Base-by-base conservation (phyloP, 2,113 vertebrate species). In the Eurystomus gularis region DNA sequence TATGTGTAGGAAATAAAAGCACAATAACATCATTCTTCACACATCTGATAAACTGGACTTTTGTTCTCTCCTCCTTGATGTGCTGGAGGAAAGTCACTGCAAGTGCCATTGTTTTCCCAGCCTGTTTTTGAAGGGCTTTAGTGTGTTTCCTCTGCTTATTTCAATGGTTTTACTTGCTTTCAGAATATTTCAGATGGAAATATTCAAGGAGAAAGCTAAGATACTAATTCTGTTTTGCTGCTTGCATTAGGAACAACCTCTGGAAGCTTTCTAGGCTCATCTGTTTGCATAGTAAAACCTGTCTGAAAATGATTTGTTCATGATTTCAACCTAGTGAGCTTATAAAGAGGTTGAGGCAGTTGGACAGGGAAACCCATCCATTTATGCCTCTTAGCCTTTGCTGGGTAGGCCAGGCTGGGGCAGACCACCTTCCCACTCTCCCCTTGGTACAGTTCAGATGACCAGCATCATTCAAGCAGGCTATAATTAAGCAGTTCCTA, bases 41-140 rank as follows among this genome's bases (percentile, higher is more conserved):
- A 4, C 0, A 1, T 75, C 73, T 71, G 8, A 18, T 82, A 55
- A 91, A 73, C 62, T 2, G 0, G 52, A 44, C 65, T 51, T 92
- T 94, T 97, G 95, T 97, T 85, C 89, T 75, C 58, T 65, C n/a
- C 57, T 57, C 69, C 86, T 86, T 69, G 86, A 88, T 86, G 88
- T 75, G 65, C 61, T 52, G 57, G 65, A 90, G 82, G 48, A 84
- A 95, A 91, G 86, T 48, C 91, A 61, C 86, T 48, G 83, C 77
- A 52, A 96, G 65, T 95, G 93, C 83, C 86, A 61, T 95, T 97
- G 94, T 96, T 94, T 79, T 33, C 81, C 29, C 65, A 0, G 72
- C 84, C 91, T 79, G 86, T 52, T 95, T 94, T 40, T 78, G 69
- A 92, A 93, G 76, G 76, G 37, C 65, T 35, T 54, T 76, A 68